phyloP scores from a whole-genome alignment of 2,888 invertebrate genomes.

The Himalopsyche japonica region DNA sequence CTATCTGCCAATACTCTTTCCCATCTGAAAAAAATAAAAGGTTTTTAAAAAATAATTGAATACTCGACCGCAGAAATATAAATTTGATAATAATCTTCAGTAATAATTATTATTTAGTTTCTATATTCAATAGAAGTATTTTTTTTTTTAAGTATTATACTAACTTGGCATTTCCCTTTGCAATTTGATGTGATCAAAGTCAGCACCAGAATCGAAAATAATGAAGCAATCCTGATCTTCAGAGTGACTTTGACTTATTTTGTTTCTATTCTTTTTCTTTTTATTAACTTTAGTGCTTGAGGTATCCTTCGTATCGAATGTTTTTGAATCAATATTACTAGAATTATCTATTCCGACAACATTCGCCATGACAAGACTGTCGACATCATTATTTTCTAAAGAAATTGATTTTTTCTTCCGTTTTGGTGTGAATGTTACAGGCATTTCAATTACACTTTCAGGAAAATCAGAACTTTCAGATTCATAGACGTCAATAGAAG shows the following conservation, averaged over 20 bases:
- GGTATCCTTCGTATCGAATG: neutral
- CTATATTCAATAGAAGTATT: too few species aligned
- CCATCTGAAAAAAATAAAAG: conserved; percentile 53
- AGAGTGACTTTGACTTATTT: conserved; percentile 12
- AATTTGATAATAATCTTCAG: neutral
- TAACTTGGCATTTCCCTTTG: conserved; percentile 69
- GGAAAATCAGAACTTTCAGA: conserved; percentile 60
- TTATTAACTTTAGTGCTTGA: conserved; percentile 31
- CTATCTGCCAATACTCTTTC: conserved; percentile 60
- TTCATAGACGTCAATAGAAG: conserved; percentile 60
- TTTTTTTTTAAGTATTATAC: conserved; percentile 41
- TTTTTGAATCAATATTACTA: conserved; percentile 42
- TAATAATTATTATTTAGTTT: too few species aligned
- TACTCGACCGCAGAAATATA: neutral
- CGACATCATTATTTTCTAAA: neutral
- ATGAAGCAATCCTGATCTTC: conserved; percentile 67
- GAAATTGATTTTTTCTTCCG: conserved; percentile 16
- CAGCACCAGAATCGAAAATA: conserved; percentile 67
- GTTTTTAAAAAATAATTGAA: neutral
- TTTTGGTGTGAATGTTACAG: conserved; percentile 10
- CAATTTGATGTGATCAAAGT: conserved; percentile 62
- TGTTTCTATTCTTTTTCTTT: neutral
- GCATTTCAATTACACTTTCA: conserved; percentile 47
- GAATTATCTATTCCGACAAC: conserved; percentile 42
- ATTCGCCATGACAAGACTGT: conserved; percentile 41